Conservation (phyloP, 2,888 invertebrate species). For the Dasysyrphus tricinctus region DNA sequence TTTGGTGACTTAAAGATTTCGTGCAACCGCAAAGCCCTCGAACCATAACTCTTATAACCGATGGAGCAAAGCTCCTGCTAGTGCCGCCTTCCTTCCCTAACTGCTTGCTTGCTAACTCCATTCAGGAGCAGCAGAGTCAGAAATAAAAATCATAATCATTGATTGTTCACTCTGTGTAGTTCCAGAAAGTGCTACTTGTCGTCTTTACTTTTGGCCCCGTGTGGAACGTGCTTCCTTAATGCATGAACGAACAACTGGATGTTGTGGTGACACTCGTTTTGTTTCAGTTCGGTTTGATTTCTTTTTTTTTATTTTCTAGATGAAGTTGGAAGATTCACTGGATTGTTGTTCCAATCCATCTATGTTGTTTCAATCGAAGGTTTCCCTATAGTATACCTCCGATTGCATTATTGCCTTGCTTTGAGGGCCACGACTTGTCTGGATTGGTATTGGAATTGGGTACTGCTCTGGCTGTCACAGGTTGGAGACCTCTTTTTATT, state of each 20-base stretch:
- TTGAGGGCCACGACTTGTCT: not conserved
- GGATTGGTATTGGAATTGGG: slow-evolving; percentile 41
- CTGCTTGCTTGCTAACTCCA: not conserved
- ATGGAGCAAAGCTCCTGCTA: slow-evolving; percentile 38
- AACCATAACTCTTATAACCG: slow-evolving; percentile 53
- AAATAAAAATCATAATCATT: slow-evolving; percentile 68
- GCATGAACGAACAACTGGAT: slow-evolving; percentile 60
- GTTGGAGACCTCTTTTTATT: slow-evolving; percentile 14
- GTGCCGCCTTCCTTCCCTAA: slow-evolving; percentile 13
- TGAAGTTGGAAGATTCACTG: slow-evolving; percentile 40
- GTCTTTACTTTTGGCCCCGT: slow-evolving; percentile 57
- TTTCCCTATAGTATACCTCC: slow-evolving; percentile 4
- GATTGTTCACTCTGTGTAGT: slow-evolving; percentile 66
- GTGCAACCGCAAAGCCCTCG: slow-evolving; percentile 59
- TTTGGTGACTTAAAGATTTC: slow-evolving; percentile 71
- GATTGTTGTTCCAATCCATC: slow-evolving; percentile 37
- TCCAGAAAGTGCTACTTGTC: slow-evolving; percentile 72
- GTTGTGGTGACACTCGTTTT: slow-evolving; percentile 58
- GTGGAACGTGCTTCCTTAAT: slow-evolving; percentile 67
- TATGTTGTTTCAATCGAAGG: slow-evolving; percentile 38
- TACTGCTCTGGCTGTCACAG: slow-evolving; percentile 41
- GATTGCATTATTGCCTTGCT: slow-evolving; percentile 53
- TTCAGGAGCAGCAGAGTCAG: slow-evolving; percentile 23
- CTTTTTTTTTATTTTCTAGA: slow-evolving; percentile 33
- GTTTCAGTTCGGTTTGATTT: not conserved